These are phyloP conservation scores for Rachycentron canadum DNA, from an alignment of 2,797 vertebrate genomes.

Conservation along the genomic window DNA sequence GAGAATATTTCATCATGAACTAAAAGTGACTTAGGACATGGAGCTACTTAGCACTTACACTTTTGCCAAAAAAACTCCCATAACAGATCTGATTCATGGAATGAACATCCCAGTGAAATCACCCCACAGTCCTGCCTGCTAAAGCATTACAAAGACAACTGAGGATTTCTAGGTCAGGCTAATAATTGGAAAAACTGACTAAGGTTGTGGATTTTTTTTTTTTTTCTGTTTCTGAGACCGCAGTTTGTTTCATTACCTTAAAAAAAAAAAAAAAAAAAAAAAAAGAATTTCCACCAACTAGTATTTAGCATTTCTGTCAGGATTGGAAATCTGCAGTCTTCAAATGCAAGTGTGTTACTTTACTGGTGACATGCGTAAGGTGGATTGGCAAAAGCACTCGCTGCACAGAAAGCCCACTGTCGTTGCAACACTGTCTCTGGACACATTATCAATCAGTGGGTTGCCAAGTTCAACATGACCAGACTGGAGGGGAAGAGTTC, in stretches of 20 bases:
- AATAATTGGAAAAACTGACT: conserved; percentile 86
- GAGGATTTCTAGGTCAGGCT: conserved; percentile 83
- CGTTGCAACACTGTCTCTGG: conserved; percentile 61
- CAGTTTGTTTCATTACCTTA: conserved; percentile 78
- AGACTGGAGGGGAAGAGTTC: conserved; percentile 72
- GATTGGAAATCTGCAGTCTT: conserved; percentile 73
- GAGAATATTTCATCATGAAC: conserved; percentile 67
- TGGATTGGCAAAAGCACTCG: conserved; percentile 66
- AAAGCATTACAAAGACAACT: conserved; percentile 78
- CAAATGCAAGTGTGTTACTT: conserved; percentile 68
- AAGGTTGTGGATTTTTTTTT: conserved; percentile 58
- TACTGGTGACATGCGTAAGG: conserved; percentile 71
- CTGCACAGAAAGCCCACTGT: conserved; percentile 56
- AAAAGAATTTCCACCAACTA: conserved; percentile 75
- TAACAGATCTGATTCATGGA: conserved; percentile 72
- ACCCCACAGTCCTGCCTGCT: conserved; percentile 65
- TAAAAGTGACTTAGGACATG: conserved; percentile 60
- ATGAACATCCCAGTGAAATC: conserved; percentile 68
- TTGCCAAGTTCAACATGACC: conserved; percentile 76
- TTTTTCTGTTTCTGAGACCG: conserved; percentile 68
- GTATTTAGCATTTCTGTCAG: conserved; percentile 80
- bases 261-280: conserved; percentile 55
- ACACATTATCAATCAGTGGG: conserved; percentile 70
- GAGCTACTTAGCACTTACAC: conserved; percentile 59
- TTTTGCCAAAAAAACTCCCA: conserved; percentile 56